A percentile compares a stretch with the other conserved stretches of the same genome.
phyloP scores from a whole-genome alignment of 2,888 invertebrate genomes.

The Morpho deidamia region DNA sequence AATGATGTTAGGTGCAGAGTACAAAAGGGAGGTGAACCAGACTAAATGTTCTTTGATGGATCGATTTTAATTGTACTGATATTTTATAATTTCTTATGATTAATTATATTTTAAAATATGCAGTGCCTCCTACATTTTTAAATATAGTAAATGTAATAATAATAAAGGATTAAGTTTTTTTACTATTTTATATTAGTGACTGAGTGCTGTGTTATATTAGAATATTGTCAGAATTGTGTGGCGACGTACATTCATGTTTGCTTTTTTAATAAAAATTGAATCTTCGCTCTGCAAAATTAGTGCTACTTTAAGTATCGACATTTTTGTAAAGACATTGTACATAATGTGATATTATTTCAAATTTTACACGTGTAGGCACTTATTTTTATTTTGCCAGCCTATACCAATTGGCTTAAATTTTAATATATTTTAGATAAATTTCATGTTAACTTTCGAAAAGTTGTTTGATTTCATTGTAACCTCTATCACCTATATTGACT shows the following conservation, averaged over 20 bases:
- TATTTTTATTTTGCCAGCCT: slow-evolving; percentile 20
- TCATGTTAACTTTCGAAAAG: slow-evolving; percentile 26
- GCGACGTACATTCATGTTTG: neutral
- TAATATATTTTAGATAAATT: slow-evolving; percentile 35
- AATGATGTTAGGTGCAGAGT: no score
- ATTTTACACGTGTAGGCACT: slow-evolving; percentile 12
- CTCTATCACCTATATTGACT: no score
- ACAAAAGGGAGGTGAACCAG: no score
- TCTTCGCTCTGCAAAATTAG: neutral
- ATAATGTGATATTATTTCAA: slow-evolving; percentile 27
- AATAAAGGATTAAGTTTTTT: slow-evolving; percentile 5
- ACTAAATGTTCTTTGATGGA: no score
- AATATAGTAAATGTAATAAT: neutral
- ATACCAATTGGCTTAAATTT: slow-evolving; percentile 23
- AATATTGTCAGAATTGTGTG: slow-evolving; percentile 9
- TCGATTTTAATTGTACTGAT: no score
- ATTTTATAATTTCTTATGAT: neutral
- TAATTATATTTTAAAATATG: neutral
- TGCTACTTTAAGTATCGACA: slow-evolving; percentile 1
- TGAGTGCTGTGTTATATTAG: slow-evolving; percentile 23
- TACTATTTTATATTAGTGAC: slow-evolving; percentile 16
- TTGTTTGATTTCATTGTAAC: slow-evolving; percentile 4
- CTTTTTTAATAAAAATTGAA: neutral
- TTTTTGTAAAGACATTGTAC: slow-evolving; percentile 13
- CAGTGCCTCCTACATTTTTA: no score